Base-by-base conservation (phyloP, 1,140 invertebrate species). In the Zophobas morio region DNA sequence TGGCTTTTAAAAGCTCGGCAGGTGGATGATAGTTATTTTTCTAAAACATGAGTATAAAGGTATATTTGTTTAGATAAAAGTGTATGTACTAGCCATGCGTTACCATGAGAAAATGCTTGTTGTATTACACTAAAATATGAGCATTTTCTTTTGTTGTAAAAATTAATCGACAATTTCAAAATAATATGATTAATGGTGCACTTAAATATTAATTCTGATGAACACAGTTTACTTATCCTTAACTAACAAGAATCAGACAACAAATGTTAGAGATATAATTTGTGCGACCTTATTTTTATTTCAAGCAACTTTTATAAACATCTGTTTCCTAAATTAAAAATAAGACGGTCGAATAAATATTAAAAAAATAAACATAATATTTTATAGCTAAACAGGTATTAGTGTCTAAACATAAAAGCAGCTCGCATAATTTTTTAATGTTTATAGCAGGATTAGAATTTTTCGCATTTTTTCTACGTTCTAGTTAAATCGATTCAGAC, bases 371-470 rank as follows among this genome's bases (percentile, higher is more conserved):
- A 51, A 51, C 49, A 51, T 20, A 51, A 51, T 51, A 51, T 51
- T 51, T 51, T 51, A 51, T 51, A 51, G 49, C 49, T 51, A 51
- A 51, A 51, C 49, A 51, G 49, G 49, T 51, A 51, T 51, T 51
- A 51, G 49, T 51, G 49, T 51, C 49, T 20, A 51, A 51, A 51
- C 49, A 51, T 51, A 51, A 51, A 51, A 51, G 49, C 49, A 51
- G 20, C 49, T n/a, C 49, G 49, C 49, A 51, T 51, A 51, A 51
- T 51, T 51, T 51, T 51, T 51, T 51, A 51, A 51, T 51, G 49
- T 51, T 51, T 51, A 51, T 51, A 20, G 49, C 49, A 6, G 49
- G 49, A 6, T 51, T 51, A 51, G 49, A 20, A 51, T 51, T 51
- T 51, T 51, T 20, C n/a, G 20, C 49, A 51, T 51, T 51, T 51